Conservation (phyloP, 2,113 vertebrate genomes). For the Brachionichthys hirsutus region DNA sequence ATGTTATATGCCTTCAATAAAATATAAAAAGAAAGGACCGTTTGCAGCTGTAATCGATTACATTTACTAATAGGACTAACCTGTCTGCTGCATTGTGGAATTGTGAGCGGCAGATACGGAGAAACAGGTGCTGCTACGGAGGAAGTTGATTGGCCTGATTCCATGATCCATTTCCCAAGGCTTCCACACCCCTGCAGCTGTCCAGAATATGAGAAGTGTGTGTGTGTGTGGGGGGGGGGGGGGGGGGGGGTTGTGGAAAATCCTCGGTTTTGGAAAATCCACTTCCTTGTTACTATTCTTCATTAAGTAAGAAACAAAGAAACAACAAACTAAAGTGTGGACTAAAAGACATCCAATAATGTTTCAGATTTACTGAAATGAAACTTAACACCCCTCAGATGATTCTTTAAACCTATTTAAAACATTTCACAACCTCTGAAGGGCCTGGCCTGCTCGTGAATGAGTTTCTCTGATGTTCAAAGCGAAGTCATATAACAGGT, state of each 20-base stretch:
- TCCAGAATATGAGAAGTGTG: constrained; percentile 70
- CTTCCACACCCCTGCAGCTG: constrained; percentile 75
- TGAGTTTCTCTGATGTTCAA: constrained; percentile 64
- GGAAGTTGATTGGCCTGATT: constrained; percentile 73
- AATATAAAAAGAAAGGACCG: neutral
- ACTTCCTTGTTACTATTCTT: constrained; percentile 38
- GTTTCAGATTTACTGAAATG: neutral
- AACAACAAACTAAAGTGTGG: constrained; percentile 7
- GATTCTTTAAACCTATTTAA: constrained; percentile 2
- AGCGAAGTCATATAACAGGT: constrained; percentile 60
- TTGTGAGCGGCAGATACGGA: constrained; percentile 51
- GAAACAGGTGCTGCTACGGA: constrained; percentile 67
- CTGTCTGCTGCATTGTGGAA: constrained; percentile 44
- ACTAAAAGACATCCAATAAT: constrained; percentile 3
- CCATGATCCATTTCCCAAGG: constrained; percentile 74
- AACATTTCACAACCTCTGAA: constrained; percentile 40
- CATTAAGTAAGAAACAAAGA: constrained; percentile 41
- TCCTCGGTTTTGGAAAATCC: constrained; percentile 57
- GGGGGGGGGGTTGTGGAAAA: no score
- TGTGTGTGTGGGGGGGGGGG: constrained; percentile 47
- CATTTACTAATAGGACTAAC: constrained; percentile 23
- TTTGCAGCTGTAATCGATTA: constrained; percentile 30
- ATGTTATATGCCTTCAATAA: constrained; percentile 14
- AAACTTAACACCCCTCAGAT: neutral
- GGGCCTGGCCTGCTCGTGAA: constrained; percentile 46